These are phyloP conservation scores for Cecropterus lyciades DNA, from an alignment of 1,140 invertebrate genomes.

Conservation along the genomic window DNA sequence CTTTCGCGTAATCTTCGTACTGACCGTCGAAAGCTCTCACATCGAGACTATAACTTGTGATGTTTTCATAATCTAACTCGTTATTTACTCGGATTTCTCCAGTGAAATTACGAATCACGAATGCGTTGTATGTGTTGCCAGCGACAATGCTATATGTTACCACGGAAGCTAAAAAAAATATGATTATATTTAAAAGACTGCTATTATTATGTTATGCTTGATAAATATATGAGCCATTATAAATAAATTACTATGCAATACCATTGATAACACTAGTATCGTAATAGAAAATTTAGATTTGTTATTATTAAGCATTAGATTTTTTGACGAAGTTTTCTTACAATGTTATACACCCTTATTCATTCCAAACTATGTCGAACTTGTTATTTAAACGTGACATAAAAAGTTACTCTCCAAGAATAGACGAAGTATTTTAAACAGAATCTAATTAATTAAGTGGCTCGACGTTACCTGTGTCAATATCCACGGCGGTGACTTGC, in stretches of 20 bases:
- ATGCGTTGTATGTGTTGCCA: constrained; percentile 91
- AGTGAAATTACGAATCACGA: constrained; percentile 90
- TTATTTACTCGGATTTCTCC: constrained; percentile 91
- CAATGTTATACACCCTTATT: too few relatives aligned
- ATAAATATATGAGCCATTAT: too few relatives aligned
- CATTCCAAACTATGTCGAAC: too few relatives aligned
- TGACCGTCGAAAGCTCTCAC: constrained; percentile 92
- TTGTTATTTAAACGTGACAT: neutral
- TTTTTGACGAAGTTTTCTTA: too few relatives aligned
- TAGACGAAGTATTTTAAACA: constrained; percentile 3
- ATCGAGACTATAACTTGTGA: constrained; percentile 90
- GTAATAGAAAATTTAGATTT: too few relatives aligned
- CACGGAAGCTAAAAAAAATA: constrained; percentile 86
- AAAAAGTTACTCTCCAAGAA: neutral
- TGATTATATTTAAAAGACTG: too few relatives aligned
- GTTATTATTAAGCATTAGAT: too few relatives aligned
- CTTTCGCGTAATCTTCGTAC: constrained; percentile 89
- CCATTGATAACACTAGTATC: too few relatives aligned
- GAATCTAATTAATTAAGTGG: constrained; percentile 16
- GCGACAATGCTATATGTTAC: constrained; percentile 91
- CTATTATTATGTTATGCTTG: too few relatives aligned
- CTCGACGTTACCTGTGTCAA: constrained; percentile 86
- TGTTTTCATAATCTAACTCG: constrained; percentile 93
- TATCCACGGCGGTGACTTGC: constrained; percentile 92
- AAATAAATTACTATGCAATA: too few relatives aligned